Conservation (phyloP, 2,113 vertebrate species). For the Sinosuthora webbiana region DNA sequence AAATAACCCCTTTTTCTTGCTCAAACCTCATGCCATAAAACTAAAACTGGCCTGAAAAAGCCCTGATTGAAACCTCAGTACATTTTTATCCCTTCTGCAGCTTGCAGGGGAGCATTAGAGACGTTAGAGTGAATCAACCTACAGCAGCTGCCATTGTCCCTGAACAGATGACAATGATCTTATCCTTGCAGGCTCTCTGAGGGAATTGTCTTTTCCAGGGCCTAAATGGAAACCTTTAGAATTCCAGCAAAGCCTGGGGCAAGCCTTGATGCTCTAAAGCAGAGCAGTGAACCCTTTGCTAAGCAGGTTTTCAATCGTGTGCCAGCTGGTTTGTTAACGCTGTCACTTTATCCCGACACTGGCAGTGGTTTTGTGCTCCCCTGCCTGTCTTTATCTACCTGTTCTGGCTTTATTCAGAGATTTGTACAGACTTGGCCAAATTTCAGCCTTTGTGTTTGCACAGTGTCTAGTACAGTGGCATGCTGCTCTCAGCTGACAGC, state of each 20-base stretch:
- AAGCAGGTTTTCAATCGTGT: not conserved
- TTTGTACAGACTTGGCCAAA: not conserved
- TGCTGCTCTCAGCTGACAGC: not conserved
- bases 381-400: not conserved
- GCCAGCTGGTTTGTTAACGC: not conserved
- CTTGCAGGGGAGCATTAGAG: not conserved
- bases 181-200: not conserved
- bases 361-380: not conserved
- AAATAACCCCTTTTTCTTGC: not conserved
- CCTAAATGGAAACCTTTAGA: not conserved
- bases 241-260: not conserved
- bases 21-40: not conserved
- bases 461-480: not conserved
- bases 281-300: not conserved
- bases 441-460: not conserved
- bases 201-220: not conserved
- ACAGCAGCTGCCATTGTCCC: not conserved
- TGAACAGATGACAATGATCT: not conserved
- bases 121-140: not conserved
- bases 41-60: not conserved
- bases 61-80: not conserved
- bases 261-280: not conserved
- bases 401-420: fast-evolving
- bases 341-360: not conserved
- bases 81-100: not conserved